These are phyloP conservation scores for Anolis sagrei DNA, from an alignment of 2,113 vertebrate genomes.

Conservation along the genomic window DNA sequence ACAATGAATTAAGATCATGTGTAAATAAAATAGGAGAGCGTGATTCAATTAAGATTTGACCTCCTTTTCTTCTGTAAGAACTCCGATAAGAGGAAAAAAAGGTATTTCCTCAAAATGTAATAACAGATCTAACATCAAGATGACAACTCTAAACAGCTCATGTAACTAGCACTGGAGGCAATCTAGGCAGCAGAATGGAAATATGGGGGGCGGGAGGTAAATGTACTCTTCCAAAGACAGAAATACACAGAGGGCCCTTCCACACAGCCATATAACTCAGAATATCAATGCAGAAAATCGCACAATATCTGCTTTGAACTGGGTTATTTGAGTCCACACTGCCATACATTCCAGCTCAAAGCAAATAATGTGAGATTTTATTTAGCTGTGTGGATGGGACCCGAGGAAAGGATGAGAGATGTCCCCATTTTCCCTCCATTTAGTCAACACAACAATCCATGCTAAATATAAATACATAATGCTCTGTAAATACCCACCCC, in stretches of 20 bases:
- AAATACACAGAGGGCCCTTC: no score
- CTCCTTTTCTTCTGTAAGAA: constrained; percentile 53
- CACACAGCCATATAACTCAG: no score
- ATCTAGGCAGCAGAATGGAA: background rate
- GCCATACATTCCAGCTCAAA: no score
- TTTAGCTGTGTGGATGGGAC: no score
- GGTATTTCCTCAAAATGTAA: background rate
- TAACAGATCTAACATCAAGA: constrained; percentile 8
- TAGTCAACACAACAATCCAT: background rate
- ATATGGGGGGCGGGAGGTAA: background rate
- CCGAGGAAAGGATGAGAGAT: background rate
- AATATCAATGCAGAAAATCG: no score
- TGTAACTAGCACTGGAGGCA: constrained; percentile 1
- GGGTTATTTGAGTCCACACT: no score
- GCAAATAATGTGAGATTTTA: no score
- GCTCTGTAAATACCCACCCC: constrained; percentile 83
- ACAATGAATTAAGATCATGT: constrained; percentile 50
- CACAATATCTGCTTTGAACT: no score
- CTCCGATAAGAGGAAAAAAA: constrained; percentile 23
- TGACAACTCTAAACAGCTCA: constrained; percentile 8
- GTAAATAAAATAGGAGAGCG: constrained; percentile 52
- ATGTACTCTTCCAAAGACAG: background rate
- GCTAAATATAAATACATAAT: background rate
- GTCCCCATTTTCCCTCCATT: background rate
- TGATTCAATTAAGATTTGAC: constrained; percentile 46